Conservation (phyloP, 2,888 invertebrate species). For the Melitaea athalia region DNA sequence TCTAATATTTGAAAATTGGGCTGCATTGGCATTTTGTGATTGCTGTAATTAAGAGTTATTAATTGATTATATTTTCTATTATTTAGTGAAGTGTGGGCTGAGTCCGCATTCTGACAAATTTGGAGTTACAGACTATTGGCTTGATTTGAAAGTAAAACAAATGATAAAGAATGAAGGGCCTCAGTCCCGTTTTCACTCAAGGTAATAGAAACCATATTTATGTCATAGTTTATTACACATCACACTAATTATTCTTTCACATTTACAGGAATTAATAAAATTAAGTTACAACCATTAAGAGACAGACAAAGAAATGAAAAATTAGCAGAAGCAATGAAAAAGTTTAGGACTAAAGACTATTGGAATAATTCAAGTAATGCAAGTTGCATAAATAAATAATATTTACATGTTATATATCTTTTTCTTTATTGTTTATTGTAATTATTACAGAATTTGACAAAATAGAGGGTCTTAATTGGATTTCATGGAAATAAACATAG, state of each 20-base stretch:
- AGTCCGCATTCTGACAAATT: constrained; percentile 49
- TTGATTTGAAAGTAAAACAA: constrained; percentile 33
- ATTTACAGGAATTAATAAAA: constrained; percentile 6
- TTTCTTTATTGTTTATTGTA: constrained; percentile 9
- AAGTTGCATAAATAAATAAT: constrained; percentile 3
- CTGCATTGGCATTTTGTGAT: background rate
- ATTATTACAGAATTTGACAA: constrained; percentile 69
- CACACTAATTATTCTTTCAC: background rate
- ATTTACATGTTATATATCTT: constrained; percentile 33
- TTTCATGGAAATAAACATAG: constrained; percentile 63
- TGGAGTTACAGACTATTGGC: constrained; percentile 49
- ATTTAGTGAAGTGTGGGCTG: constrained; percentile 56
- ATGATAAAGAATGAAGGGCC: constrained; percentile 33
- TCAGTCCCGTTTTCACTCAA: constrained; percentile 54
- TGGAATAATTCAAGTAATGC: constrained; percentile 60
- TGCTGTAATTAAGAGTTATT: background rate
- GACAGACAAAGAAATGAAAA: constrained; percentile 54
- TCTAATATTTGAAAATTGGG: too few species aligned
- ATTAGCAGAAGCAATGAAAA: constrained; percentile 54
- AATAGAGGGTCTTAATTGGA: constrained; percentile 77
- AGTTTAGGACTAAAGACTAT: constrained; percentile 61
- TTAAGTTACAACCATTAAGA: constrained; percentile 45
- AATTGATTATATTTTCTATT: constrained; percentile 40
- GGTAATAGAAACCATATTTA: constrained; percentile 45
- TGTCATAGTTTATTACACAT: background rate